Conservation (phyloP, 2,113 vertebrate genomes). For the Poeciliopsis occidentalis region DNA sequence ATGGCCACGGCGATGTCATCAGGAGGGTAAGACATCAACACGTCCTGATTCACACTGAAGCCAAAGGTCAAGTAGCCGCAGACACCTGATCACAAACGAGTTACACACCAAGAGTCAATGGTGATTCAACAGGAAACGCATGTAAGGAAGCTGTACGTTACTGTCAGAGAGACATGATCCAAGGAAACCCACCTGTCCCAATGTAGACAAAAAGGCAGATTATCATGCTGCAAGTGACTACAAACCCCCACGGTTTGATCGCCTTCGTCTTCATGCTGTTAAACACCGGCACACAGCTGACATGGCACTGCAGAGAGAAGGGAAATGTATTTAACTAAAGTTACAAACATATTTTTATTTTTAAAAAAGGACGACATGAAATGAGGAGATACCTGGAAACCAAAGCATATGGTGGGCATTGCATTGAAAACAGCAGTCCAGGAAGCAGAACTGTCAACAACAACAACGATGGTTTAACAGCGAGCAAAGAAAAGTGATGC, state of each 20-base stretch:
- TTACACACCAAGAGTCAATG: not conserved
- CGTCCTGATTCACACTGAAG: slow-evolving; percentile 86
- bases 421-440: slow-evolving; percentile 93
- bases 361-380: slow-evolving; percentile 15
- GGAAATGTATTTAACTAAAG: not conserved
- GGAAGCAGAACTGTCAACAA: slow-evolving; percentile 83
- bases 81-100: slow-evolving; percentile 79
- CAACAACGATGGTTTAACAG: slow-evolving; percentile 37
- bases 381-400: slow-evolving; percentile 86
- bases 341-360: not conserved
- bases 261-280: slow-evolving; percentile 90
- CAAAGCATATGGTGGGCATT: slow-evolving; percentile 95
- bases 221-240: slow-evolving; percentile 91
- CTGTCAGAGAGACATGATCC: not conserved
- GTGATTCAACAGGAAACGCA: not conserved
- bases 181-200: slow-evolving; percentile 85
- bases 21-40: slow-evolving; percentile 94
- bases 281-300: slow-evolving; percentile 95
- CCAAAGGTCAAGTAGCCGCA: slow-evolving; percentile 96
- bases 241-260: slow-evolving; percentile 88
- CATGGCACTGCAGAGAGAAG: slow-evolving; percentile 85
- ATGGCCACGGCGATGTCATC: slow-evolving; percentile 91
- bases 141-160: not conserved
- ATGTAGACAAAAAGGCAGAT: slow-evolving; percentile 96
- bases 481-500: slow-evolving; percentile 16